phyloP scores from a whole-genome alignment of 2,888 invertebrate species.

The Siphlonurus alternatus region DNA sequence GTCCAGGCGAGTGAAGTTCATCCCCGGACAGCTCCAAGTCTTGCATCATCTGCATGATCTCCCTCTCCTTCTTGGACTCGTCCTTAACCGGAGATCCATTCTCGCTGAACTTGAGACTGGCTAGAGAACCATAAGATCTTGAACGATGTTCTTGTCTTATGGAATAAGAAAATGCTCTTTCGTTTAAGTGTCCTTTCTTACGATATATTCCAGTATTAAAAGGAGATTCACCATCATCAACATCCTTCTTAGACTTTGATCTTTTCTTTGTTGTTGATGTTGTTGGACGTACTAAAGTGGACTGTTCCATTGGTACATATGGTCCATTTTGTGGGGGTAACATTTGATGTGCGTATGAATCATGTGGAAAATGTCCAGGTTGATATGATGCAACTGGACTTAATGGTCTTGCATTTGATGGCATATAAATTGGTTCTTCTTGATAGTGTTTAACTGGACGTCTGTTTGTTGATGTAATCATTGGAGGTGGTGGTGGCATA shows the following conservation, averaged over 20 bases:
- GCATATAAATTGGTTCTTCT: conserved; percentile 37
- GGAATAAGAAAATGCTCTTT: conserved; percentile 84
- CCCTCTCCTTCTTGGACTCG: conserved; percentile 73
- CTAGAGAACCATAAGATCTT: conserved; percentile 79
- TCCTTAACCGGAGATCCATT: conserved; percentile 29
- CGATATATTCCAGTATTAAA: conserved; percentile 74
- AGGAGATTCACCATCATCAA: conserved; percentile 41
- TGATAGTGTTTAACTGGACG: conserved; percentile 26
- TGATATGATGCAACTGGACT: conserved; percentile 43
- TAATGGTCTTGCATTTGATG: conserved; percentile 32
- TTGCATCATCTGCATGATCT: conserved; percentile 87
- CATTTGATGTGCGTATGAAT: conserved; percentile 36
- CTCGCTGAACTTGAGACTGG: conserved; percentile 69
- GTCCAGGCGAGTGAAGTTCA: conserved; percentile 48
- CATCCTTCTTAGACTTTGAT: conserved; percentile 18
- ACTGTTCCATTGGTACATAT: background rate
- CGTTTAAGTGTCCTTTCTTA: conserved; percentile 82
- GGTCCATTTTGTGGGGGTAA: conserved; percentile 9
- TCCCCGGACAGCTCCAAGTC: conserved; percentile 70
- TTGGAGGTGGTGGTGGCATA: conserved; percentile 21
- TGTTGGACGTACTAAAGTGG: background rate
- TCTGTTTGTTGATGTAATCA: conserved; percentile 22
- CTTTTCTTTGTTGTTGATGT: background rate
- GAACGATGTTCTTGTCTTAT: conserved; percentile 87
- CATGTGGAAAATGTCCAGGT: conserved; percentile 39